A percentile compares a stretch with the other conserved stretches of the same genome.
These are phyloP conservation scores for Metridium senile DNA, from an alignment of 92 coral and sea anemone species.

Conservation along the genomic window DNA sequence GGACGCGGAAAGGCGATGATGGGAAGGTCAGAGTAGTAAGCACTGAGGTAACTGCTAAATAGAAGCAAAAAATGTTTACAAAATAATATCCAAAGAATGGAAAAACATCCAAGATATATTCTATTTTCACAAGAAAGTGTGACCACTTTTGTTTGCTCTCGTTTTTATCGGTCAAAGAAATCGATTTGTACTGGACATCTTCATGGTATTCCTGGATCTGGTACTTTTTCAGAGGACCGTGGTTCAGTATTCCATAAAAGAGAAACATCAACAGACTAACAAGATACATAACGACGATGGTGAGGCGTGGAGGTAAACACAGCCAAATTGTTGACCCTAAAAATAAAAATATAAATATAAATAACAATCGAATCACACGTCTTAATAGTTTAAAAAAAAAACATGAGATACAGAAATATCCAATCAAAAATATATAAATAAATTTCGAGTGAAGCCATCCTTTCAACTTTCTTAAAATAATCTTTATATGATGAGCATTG, in stretches of 20 bases:
- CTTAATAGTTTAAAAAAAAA: too few relatives aligned
- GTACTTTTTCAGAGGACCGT: neutral
- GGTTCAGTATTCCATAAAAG: neutral
- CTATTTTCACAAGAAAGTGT: neutral
- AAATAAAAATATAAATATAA: neutral
- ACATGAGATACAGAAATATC: too few relatives aligned
- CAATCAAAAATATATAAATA: too few relatives aligned
- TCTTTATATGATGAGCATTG: too few relatives aligned
- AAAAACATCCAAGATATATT: neutral
- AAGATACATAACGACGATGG: neutral
- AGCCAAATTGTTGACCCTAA: constrained; percentile 2
- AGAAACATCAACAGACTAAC: constrained; percentile 2
- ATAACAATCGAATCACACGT: too few relatives aligned
- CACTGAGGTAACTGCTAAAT: neutral
- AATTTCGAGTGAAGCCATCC: too few relatives aligned
- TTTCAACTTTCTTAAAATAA: too few relatives aligned
- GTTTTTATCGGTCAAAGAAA: neutral
- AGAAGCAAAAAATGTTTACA: neutral
- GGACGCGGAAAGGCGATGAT: neutral
- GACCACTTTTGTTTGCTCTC: neutral
- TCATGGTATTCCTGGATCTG: neutral
- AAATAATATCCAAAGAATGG: neutral
- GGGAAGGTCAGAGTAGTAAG: neutral
- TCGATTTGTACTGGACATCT: neutral
- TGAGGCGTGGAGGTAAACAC: constrained; percentile 7